Evolutionary conservation across 2,797 vertebrate species (phyloP), one percentile per base, ranked within the genome.

Genomic region (Bovichtus diacanthus): DNA sequence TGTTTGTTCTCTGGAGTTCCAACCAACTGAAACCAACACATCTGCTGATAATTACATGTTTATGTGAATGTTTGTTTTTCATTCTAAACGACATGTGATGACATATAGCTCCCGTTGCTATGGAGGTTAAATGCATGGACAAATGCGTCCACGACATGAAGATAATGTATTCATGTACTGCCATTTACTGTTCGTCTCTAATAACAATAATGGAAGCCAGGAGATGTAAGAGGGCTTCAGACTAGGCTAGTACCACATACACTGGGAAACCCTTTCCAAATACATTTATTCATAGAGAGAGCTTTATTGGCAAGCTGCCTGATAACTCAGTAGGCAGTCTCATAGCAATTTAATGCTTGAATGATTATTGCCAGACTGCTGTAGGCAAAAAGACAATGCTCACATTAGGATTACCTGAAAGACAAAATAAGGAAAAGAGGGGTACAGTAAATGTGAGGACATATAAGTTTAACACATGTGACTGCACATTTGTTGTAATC

Each of bases 311-410:
- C 68, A 46, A 21, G 49, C 38, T 47, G 60, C 49, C 70, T 74
- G 53, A 49, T 51, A 63, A 69, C 70, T 69, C 69, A 53, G 63
- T 82, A 63, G 70, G 69, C 53, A 46, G 58, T 73, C 70, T 74
- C 46, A 64, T 64, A 82, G 74, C 53, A 78, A 78, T 78, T 82
- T 78, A 73, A 69, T 54, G 74, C 64, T 64, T 51, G 59, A 59
- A 41, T 55, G 74, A 69, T 58, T 74, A 69, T 50, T 77, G 36
- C 34, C 49, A 66, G 56, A 64, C 12, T 39, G 74, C 74, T 77
- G 39, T 36, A 58, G 65, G 74, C 64, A 46, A 65, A 64, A 64
- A 77, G 49, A 64, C 46, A 51, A 49, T 3, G 18, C 61, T 71
- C 64, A 31, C 46, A 39, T 73, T 59, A 74, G 65, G 65, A 54